Conservation (phyloP, 2,113 vertebrate species). For the Sturnus vulgaris region DNA sequence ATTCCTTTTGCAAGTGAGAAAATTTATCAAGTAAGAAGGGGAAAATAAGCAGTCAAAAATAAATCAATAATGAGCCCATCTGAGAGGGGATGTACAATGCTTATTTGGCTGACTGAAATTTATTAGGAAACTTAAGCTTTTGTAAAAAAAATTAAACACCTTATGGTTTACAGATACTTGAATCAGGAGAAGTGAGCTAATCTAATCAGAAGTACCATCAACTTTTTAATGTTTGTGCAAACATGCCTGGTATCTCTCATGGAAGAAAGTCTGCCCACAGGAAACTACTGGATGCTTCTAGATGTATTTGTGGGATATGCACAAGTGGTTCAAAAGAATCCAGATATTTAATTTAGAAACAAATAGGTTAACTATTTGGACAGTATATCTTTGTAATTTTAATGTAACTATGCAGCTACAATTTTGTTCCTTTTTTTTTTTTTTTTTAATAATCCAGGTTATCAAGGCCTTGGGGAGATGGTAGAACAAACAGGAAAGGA, state of each 20-base stretch:
- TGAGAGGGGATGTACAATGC: fast-evolving
- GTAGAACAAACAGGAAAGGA: background rate
- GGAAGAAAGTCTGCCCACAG: background rate
- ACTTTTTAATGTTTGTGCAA: background rate
- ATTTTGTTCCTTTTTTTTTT: background rate
- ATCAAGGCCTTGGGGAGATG: background rate
- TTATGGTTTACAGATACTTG: background rate
- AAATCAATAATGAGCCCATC: background rate
- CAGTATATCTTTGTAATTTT: background rate
- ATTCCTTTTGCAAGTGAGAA: background rate
- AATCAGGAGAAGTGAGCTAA: background rate
- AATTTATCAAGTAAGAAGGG: background rate
- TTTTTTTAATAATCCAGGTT: background rate
- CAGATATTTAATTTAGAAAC: background rate
- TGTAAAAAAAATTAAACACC: background rate
- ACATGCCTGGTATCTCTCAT: background rate
- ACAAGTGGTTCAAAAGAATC: background rate
- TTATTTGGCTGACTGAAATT: background rate
- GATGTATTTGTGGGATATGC: background rate
- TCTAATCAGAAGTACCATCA: background rate
- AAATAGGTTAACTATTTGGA: background rate
- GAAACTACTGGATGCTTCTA: background rate
- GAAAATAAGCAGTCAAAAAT: background rate
- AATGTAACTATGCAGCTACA: background rate
- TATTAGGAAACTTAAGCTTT: background rate